phyloP scores from a whole-genome alignment of 1,140 invertebrate species.

The Musca domestica region DNA sequence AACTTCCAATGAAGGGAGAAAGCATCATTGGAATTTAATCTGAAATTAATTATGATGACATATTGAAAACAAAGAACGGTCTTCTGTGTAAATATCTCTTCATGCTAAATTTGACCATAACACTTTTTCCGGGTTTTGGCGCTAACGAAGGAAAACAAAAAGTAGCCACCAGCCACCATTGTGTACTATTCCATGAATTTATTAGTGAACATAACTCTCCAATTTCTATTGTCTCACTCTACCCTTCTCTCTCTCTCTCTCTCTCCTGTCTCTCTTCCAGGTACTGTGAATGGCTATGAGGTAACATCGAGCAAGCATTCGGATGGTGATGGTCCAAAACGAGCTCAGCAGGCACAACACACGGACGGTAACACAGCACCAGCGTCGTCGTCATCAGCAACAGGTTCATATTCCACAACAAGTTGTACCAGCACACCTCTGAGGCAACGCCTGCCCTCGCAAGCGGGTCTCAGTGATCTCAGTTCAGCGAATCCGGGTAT shows the following conservation, averaged over 20 bases:
- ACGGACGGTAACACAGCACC: not conserved
- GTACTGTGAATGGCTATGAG: constrained; percentile 24
- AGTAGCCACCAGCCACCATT: too few species aligned
- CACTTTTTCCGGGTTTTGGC: too few species aligned
- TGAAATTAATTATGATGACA: too few species aligned
- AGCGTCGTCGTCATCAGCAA: constrained; percentile 31
- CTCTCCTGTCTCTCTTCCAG: not conserved
- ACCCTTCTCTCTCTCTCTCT: not conserved
- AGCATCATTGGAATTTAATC: too few species aligned
- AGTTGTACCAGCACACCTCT: constrained; percentile 29
- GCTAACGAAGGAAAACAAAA: too few species aligned
- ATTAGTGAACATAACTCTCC: too few species aligned
- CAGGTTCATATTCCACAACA: constrained; percentile 45
- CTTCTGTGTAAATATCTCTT: too few species aligned
- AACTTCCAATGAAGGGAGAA: too few species aligned
- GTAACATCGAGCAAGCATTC: not conserved
- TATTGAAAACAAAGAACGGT: too few species aligned
- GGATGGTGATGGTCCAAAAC: constrained; percentile 25
- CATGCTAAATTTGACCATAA: too few species aligned
- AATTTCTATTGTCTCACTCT: too few species aligned
- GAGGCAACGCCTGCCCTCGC: constrained; percentile 20
- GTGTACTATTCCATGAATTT: too few species aligned
- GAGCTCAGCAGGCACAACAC: constrained; percentile 9
- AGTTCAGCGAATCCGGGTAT: not conserved
- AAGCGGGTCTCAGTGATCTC: constrained; percentile 26